Evolutionary conservation across 2,797 vertebrate species (phyloP).

Genomic region (Forpus xanthops): DNA sequence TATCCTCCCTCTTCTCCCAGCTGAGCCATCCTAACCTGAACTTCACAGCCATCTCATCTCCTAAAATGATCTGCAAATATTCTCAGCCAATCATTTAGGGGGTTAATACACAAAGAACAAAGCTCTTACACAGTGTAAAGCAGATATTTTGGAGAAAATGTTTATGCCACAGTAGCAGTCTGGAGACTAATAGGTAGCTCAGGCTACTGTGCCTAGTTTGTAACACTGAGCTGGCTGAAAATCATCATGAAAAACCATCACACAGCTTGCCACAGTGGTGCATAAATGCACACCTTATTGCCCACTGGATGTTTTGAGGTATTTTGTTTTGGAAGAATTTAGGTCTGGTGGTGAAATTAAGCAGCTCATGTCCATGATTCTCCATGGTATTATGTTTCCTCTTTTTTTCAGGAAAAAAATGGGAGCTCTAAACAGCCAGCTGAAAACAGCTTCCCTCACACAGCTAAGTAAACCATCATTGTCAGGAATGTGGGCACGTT

Average conservation of each 20-base stretch:
- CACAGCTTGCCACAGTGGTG: not conserved
- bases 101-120: not conserved
- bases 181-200: not conserved
- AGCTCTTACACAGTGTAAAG: not conserved
- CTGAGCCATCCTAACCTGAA: not conserved
- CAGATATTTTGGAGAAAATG: not conserved
- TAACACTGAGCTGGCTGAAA: not conserved
- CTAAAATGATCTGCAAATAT: not conserved
- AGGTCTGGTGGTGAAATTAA: not conserved
- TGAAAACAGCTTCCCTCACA: not conserved
- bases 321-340: slow-evolving; percentile 36
- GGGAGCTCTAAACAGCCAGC: not conserved
- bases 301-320: slow-evolving; percentile 6
- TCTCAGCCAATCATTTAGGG: not conserved
- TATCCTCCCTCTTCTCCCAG: not conserved
- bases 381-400: not conserved
- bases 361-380: not conserved
- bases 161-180: not conserved
- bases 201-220: not conserved
- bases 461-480: slow-evolving; percentile 47
- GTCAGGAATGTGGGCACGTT: slow-evolving; percentile 8
- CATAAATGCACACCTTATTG: slow-evolving; percentile 17
- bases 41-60: not conserved
- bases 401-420: slow-evolving; percentile 25
- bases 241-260: not conserved